Evolutionary conservation across 2,888 invertebrate genomes (phyloP).

Genomic region (Euplagia quadripunctaria): DNA sequence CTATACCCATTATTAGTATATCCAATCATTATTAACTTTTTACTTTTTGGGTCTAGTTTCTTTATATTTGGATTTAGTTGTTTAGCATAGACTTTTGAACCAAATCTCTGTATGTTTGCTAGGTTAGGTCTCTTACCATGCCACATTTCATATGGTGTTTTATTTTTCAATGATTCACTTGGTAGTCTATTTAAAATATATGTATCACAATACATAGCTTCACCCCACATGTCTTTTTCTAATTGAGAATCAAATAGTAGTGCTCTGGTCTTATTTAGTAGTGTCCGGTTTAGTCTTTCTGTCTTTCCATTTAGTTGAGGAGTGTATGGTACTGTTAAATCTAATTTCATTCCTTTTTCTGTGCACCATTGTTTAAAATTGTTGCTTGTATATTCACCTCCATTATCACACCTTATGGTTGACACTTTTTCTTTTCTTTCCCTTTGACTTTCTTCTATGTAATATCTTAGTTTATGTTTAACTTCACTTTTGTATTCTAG

Average conservation of each 20-base stretch:
- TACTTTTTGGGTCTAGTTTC: neutral
- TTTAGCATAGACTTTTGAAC: neutral
- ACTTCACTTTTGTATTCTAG: slow-evolving; percentile 1
- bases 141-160: slow-evolving; percentile 4
- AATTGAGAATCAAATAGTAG: neutral
- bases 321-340: neutral
- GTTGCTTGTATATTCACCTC: slow-evolving; percentile 5
- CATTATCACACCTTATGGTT: slow-evolving; percentile 7
- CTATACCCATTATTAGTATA: no score
- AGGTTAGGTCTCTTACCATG: neutral
- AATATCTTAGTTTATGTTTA: neutral
- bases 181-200: neutral
- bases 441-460: neutral
- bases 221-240: neutral
- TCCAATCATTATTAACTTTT: neutral
- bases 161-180: neutral
- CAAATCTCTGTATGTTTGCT: neutral
- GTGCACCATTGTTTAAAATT: neutral
- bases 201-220: neutral
- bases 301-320: slow-evolving; percentile 2
- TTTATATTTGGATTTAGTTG: neutral
- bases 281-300: neutral
- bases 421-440: neutral
- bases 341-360: neutral
- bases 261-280: neutral